phyloP scores from a whole-genome alignment of 2,888 invertebrate genomes.

The Caprella mutica region DNA sequence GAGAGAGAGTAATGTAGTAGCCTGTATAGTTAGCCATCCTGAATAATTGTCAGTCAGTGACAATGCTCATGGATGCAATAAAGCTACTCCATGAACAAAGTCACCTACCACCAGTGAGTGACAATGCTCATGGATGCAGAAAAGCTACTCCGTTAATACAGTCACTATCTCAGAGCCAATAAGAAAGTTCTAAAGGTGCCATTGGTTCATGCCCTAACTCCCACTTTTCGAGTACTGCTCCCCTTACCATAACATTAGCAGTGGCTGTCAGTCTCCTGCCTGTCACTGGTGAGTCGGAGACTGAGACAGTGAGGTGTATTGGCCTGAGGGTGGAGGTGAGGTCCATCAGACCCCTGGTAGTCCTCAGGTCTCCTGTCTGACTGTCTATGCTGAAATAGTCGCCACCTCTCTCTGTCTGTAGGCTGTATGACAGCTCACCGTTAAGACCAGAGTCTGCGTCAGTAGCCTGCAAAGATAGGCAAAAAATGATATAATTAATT shows the following conservation, averaged over 20 bases:
- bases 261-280: conserved; percentile 51
- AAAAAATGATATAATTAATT: too few species aligned
- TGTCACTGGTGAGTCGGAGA: conserved; percentile 60
- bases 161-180: too few species aligned
- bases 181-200: too few species aligned
- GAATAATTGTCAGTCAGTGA: too few species aligned
- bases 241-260: conserved; percentile 37
- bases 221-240: background rate
- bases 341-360: conserved; percentile 59
- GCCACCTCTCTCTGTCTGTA: conserved; percentile 42
- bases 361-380: conserved; percentile 63
- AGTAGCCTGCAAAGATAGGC: conserved; percentile 55
- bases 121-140: too few species aligned
- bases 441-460: conserved; percentile 75
- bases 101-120: too few species aligned
- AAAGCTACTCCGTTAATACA: too few species aligned
- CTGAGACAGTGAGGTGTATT: conserved; percentile 60
- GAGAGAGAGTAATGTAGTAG: too few species aligned
- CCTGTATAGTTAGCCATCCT: too few species aligned
- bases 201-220: too few species aligned
- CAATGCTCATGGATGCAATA: too few species aligned
- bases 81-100: too few species aligned
- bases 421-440: conserved; percentile 60
- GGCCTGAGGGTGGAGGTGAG: conserved; percentile 54
- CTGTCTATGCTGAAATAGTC: conserved; percentile 62